Conservation (phyloP, 2,797 vertebrate species). For the Falco columbarius region DNA sequence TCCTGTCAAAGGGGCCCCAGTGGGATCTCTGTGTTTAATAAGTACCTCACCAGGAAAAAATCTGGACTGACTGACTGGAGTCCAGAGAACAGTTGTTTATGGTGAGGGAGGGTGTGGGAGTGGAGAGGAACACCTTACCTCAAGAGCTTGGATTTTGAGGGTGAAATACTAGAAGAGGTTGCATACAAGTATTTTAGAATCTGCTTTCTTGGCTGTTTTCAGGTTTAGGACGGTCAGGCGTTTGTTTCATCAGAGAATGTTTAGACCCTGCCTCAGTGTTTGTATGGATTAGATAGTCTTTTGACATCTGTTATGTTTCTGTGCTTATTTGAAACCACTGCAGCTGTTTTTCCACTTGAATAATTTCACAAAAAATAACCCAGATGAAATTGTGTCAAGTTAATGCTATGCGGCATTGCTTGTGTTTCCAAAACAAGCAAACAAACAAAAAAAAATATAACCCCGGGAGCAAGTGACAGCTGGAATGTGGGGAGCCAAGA, state of each 20-base stretch:
- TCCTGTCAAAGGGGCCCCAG: not conserved
- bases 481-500: slow-evolving; percentile 15
- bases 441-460: slow-evolving; percentile 20
- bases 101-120: not conserved
- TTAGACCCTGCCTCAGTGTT: not conserved
- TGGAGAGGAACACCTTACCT: slow-evolving; percentile 7
- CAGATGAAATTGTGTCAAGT: slow-evolving; percentile 58
- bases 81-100: not conserved
- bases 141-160: not conserved
- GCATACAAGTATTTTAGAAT: not conserved
- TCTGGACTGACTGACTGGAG: not conserved
- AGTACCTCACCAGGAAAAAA: slow-evolving; percentile 35
- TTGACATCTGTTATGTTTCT: slow-evolving; percentile 40
- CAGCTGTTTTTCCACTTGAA: slow-evolving; percentile 61
- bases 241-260: not conserved
- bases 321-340: slow-evolving; percentile 3
- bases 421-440: slow-evolving; percentile 65
- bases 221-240: not conserved
- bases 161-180: not conserved
- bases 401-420: slow-evolving; percentile 39
- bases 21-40: slow-evolving; percentile 19
- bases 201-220: not conserved
- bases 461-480: not conserved
- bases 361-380: slow-evolving; percentile 33
- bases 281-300: slow-evolving; percentile 41